phyloP scores from a whole-genome alignment of 2,888 invertebrate genomes.

The Poecilobothrus nobilitatus region DNA sequence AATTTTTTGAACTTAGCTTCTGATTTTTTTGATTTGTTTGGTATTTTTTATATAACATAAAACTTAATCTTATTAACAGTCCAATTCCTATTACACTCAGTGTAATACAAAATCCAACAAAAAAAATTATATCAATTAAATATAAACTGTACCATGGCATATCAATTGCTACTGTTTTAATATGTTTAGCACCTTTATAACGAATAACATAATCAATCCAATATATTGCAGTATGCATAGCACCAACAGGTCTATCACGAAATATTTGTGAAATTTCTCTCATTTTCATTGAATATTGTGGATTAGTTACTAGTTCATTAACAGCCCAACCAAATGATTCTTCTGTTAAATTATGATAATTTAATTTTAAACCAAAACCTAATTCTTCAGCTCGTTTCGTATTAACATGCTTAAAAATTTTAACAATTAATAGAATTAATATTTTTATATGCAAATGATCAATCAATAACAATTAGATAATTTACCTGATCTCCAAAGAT shows the following conservation, averaged over 20 bases:
- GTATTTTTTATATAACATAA: neutral
- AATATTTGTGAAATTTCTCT: slow-evolving; percentile 36
- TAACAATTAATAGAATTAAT: slow-evolving; percentile 13
- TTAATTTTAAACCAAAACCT: slow-evolving; percentile 36
- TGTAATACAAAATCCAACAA: slow-evolving; percentile 32
- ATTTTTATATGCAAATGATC: neutral
- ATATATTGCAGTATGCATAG: slow-evolving; percentile 40
- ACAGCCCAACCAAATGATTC: slow-evolving; percentile 37
- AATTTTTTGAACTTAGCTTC: neutral
- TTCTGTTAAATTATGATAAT: slow-evolving; percentile 35
- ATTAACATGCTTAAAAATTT: slow-evolving; percentile 31
- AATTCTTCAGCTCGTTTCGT: slow-evolving; percentile 31
- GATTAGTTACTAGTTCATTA: slow-evolving; percentile 35
- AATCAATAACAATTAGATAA: too few relatives aligned
- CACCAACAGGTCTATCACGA: slow-evolving; percentile 39
- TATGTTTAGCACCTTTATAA: slow-evolving; percentile 37
- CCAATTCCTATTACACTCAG: too few relatives aligned
- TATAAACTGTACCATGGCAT: slow-evolving; percentile 37
- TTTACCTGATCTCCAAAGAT: slow-evolving; percentile 40
- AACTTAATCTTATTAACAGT: neutral
- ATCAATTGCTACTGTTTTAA: slow-evolving; percentile 35
- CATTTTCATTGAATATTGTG: slow-evolving; percentile 35
- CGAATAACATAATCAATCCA: slow-evolving; percentile 44
- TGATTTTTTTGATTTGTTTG: neutral
- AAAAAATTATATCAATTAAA: slow-evolving; percentile 41